phyloP scores from a whole-genome alignment of 2,888 invertebrate genomes.

The Pollenia angustigena region DNA sequence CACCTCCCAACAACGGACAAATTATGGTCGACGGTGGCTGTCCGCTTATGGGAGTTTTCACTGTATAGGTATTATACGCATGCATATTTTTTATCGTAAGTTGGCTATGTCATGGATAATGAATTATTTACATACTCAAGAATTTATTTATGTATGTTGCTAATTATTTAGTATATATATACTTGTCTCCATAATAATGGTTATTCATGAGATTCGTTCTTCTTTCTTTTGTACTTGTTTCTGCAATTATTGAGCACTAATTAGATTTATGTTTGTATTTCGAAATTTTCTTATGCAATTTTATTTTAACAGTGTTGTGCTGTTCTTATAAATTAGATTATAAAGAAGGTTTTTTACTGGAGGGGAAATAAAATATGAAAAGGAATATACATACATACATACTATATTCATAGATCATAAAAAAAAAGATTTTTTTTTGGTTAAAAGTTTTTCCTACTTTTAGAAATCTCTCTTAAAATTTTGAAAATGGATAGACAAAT shows the following conservation, averaged over 20 bases:
- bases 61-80: too few relatives aligned
- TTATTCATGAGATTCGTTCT: background rate
- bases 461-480: too few relatives aligned
- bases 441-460: too few relatives aligned
- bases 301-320: constrained; percentile 8
- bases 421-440: too few relatives aligned
- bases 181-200: constrained; percentile 7
- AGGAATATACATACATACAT: too few relatives aligned
- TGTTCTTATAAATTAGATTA: constrained; percentile 13
- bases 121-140: background rate
- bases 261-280: constrained; percentile 60
- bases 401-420: too few relatives aligned
- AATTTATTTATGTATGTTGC: background rate
- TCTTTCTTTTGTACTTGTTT: background rate
- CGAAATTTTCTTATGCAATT: background rate
- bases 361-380: background rate
- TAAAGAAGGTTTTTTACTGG: background rate
- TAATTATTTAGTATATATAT: background rate
- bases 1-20: too few relatives aligned
- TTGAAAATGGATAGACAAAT: too few relatives aligned
- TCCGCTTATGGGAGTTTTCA: too few relatives aligned
- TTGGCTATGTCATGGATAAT: constrained; percentile 16
- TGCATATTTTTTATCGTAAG: background rate
- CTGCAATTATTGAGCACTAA: constrained; percentile 46
- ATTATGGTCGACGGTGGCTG: too few relatives aligned